Conservation (phyloP, 53 echinoderm and acorn worm species). For the Temnopleurus reevesii region DNA sequence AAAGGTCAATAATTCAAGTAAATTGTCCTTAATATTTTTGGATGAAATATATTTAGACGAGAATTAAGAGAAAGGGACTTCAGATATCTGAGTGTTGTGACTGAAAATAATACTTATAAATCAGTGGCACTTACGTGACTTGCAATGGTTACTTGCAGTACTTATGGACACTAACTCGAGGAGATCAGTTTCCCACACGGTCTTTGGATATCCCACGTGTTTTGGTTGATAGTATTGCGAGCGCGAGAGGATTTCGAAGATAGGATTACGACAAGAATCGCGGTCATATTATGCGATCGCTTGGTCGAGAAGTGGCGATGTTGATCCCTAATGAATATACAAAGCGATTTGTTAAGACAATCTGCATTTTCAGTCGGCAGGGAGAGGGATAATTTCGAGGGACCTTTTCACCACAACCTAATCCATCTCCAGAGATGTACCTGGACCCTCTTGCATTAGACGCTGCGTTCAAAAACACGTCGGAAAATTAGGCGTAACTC, state of each 20-base stretch:
- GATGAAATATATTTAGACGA: no score
- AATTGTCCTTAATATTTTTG: no score
- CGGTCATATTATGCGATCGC: background rate
- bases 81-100: no score
- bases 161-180: background rate
- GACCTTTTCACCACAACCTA: background rate
- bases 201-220: background rate
- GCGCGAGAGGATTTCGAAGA: background rate
- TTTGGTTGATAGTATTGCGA: background rate
- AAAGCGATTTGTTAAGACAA: constrained; percentile 34
- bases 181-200: background rate
- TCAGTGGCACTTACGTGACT: background rate
- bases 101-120: no score
- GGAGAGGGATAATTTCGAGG: background rate
- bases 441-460: no score
- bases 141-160: no score
- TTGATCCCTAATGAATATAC: background rate
- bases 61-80: no score
- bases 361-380: background rate
- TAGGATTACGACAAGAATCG: background rate
- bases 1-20: no score
- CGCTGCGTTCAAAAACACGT: no score
- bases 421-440: background rate
- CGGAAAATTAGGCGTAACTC: no score
- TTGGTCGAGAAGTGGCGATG: background rate